phyloP scores from a whole-genome alignment of 2,113 vertebrate species.

The Emydura subglobosa region DNA sequence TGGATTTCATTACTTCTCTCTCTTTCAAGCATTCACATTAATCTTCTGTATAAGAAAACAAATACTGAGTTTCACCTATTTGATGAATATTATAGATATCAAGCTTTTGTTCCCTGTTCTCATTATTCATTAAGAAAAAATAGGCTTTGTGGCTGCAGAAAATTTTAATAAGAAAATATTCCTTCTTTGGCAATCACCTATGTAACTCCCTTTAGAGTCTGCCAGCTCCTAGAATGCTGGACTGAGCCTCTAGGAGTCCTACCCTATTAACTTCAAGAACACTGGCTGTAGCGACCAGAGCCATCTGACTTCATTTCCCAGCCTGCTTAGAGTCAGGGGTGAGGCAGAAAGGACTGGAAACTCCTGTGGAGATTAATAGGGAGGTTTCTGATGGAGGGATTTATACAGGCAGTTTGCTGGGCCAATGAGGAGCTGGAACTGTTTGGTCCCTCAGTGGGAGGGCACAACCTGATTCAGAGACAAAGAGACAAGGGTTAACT shows the following conservation, averaged over 20 bases:
- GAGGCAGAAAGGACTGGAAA: not conserved
- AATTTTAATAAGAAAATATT: not conserved
- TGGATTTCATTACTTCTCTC: not conserved
- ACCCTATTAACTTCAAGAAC: not conserved
- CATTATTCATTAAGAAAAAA: not conserved
- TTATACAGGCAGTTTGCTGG: not conserved
- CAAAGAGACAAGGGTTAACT: not conserved
- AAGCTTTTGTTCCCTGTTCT: not conserved
- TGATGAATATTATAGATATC: rapidly evolving
- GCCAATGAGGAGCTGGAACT: not conserved
- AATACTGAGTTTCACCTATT: not conserved
- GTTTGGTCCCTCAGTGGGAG: not conserved
- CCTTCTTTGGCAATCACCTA: not conserved
- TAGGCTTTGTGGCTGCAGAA: not conserved
- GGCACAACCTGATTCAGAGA: not conserved
- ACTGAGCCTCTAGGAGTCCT: not conserved
- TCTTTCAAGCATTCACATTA: not conserved
- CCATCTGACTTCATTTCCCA: not conserved
- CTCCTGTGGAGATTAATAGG: not conserved
- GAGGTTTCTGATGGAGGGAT: not conserved
- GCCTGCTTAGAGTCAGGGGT: not conserved
- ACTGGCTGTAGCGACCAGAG: not conserved
- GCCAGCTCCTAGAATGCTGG: not conserved
- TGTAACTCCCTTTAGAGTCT: too few species aligned
- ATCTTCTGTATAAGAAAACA: not conserved